phyloP scores from a whole-genome alignment of 2,797 vertebrate genomes.

The Phrynocephalus guinanensis region DNA sequence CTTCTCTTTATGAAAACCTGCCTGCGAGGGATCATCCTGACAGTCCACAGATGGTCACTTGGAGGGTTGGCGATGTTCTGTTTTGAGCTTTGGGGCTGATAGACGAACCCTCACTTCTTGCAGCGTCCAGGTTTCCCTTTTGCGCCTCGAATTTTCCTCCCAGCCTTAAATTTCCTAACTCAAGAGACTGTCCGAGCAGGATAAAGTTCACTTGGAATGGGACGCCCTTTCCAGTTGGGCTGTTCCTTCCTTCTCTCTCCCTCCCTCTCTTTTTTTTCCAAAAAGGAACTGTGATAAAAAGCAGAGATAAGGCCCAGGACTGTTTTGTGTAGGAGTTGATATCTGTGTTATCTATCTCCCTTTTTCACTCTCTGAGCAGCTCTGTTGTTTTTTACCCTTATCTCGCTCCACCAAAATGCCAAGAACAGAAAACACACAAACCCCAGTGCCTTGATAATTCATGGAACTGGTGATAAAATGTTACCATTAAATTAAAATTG shows the following conservation, averaged over 20 bases:
- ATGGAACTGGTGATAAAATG: slow-evolving; percentile 76
- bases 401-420: slow-evolving; percentile 97
- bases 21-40: background rate
- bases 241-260: slow-evolving; percentile 57
- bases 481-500: slow-evolving; percentile 81
- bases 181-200: slow-evolving; percentile 68
- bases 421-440: slow-evolving; percentile 87
- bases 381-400: slow-evolving; percentile 95
- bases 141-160: slow-evolving; percentile 40
- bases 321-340: slow-evolving; percentile 92
- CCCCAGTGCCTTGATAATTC: slow-evolving; percentile 77
- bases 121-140: slow-evolving; percentile 24
- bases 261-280: slow-evolving; percentile 44
- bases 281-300: slow-evolving; percentile 89
- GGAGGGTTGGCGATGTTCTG: background rate
- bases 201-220: slow-evolving; percentile 81
- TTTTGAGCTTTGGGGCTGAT: background rate
- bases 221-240: slow-evolving; percentile 79
- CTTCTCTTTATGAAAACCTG: too few species aligned
- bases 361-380: slow-evolving; percentile 90
- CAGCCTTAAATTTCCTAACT: slow-evolving; percentile 77
- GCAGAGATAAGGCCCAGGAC: slow-evolving; percentile 87
- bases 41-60: background rate
- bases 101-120: slow-evolving; percentile 2
- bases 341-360: slow-evolving; percentile 95